phyloP scores from a whole-genome alignment of 2,888 invertebrate species.

The Lissonota sp. region DNA sequence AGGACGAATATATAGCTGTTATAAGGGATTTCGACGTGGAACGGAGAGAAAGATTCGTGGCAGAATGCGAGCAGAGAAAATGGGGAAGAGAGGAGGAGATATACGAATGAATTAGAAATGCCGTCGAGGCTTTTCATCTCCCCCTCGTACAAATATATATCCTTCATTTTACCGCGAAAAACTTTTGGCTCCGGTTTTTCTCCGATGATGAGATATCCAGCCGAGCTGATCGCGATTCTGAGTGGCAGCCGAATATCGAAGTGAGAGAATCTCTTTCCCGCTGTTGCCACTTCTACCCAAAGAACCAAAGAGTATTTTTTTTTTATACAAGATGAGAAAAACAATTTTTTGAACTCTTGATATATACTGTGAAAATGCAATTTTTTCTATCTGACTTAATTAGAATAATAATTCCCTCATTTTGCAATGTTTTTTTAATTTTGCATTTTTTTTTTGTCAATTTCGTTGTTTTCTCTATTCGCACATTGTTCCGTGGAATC shows the following conservation, averaged over 20 bases:
- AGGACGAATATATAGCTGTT: no score
- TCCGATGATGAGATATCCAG: slow-evolving; percentile 37
- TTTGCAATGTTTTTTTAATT: no score
- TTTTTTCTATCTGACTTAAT: no score
- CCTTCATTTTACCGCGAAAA: slow-evolving; percentile 32
- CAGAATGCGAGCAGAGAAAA: slow-evolving; percentile 39
- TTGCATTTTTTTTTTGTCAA: no score
- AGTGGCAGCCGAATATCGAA: slow-evolving; percentile 31
- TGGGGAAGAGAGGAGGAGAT: slow-evolving; percentile 19
- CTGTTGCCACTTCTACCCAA: slow-evolving; percentile 13
- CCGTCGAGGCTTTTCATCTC: slow-evolving; percentile 31
- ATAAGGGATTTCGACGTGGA: background rate
- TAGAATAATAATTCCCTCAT: no score
- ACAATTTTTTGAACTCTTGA: no score
- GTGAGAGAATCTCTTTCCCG: slow-evolving; percentile 23
- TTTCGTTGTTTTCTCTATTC: no score
- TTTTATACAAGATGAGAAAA: no score
- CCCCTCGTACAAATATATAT: slow-evolving; percentile 1
- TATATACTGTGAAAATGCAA: no score
- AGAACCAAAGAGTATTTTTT: no score
- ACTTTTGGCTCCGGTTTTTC: slow-evolving; percentile 53
- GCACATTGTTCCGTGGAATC: no score
- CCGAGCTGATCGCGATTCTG: slow-evolving; percentile 38
- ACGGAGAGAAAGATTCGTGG: background rate
- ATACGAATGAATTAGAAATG: slow-evolving; percentile 54